Base-by-base conservation (phyloP, 2,113 vertebrate genomes). In the Danionella cerebrum region DNA sequence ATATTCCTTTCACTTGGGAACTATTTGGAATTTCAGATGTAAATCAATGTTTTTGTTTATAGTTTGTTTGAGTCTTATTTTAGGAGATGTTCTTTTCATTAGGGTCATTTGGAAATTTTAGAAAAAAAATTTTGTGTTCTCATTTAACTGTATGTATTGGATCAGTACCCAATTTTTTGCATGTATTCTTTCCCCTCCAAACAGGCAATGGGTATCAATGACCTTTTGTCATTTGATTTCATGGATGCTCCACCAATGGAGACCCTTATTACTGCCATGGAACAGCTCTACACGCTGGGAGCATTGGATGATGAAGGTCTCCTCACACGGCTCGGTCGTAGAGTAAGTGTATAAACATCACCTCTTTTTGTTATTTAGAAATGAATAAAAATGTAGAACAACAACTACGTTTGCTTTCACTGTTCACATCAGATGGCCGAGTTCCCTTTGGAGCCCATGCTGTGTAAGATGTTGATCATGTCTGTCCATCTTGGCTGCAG, bases 381-480 rank as follows among this genome's bases (percentile, higher is more conserved):
- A 8, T 6, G 14, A n/a, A 2, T 10, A 21, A 31, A 10, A 54
- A 36, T 39, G 11, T 3, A 47, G 22, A 35, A 50, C 18, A 13
- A 53, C 2, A 60, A 13, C 3, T 3, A 29, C 2, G 18, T 22
- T 54, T 18, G 52, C 54, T 41, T 11, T 69, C 47, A 70, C 9
- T 67, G 4, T 69, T 39, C 59, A 36, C 36, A 73, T 35, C 80
- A 98, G 96, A 98, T 99, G 96, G 96, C 96, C 0, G 95, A 99
- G 80, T 98, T 99, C 70, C 96, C 96, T 19, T 80, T 99, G 84
- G 96, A 99, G 86, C 96, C 96, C 1, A 98, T 97, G 96, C 73
- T 97, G 72, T 99, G 96, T 70, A 99, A 99, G 87, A 99, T 99
- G 96, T 68, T 99, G 78, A 99, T 98, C 84, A 99, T 98, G 96